Evolutionary conservation across 1,140 invertebrate genomes (phyloP).

Genomic region (Schlechtendalia chinensis): DNA sequence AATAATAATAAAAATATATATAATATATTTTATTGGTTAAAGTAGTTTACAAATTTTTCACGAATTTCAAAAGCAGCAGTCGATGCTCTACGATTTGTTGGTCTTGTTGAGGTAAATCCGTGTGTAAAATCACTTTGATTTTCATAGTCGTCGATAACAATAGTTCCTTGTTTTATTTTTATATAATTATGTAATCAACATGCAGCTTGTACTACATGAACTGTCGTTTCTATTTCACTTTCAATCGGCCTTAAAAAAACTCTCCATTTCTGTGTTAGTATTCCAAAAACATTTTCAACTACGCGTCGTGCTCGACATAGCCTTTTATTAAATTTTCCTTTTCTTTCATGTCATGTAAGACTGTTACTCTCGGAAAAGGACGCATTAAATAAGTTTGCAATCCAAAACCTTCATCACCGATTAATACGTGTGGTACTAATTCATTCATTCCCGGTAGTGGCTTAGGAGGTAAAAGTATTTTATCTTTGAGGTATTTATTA

Average conservation of each 20-base stretch:
- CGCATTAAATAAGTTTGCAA: conserved; percentile 5
- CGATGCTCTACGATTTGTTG: too few species aligned
- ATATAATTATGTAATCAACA: conserved; percentile 15
- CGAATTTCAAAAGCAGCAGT: too few species aligned
- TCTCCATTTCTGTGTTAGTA: conserved; percentile 3
- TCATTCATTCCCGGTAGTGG: conserved; percentile 50
- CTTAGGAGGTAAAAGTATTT: conserved; percentile 12
- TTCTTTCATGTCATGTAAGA: not conserved
- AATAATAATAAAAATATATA: too few species aligned
- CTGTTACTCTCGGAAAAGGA: not conserved
- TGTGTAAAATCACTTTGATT: too few species aligned
- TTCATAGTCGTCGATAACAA: too few species aligned
- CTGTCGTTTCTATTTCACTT: not conserved
- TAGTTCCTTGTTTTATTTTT: too few species aligned
- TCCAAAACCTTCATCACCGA: conserved; percentile 32
- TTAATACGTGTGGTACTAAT: conserved; percentile 30
- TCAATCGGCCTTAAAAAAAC: conserved; percentile 2
- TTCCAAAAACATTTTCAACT: too few species aligned
- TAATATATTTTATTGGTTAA: too few species aligned
- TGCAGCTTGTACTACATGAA: not conserved
- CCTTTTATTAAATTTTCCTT: not conserved
- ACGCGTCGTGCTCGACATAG: conserved; percentile 12
- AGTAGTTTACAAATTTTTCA: too few species aligned
- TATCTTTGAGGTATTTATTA: not conserved
- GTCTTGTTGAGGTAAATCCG: too few species aligned